Evolutionary conservation across 2,888 invertebrate species (phyloP).

Genomic region (Nycteola revayana): DNA sequence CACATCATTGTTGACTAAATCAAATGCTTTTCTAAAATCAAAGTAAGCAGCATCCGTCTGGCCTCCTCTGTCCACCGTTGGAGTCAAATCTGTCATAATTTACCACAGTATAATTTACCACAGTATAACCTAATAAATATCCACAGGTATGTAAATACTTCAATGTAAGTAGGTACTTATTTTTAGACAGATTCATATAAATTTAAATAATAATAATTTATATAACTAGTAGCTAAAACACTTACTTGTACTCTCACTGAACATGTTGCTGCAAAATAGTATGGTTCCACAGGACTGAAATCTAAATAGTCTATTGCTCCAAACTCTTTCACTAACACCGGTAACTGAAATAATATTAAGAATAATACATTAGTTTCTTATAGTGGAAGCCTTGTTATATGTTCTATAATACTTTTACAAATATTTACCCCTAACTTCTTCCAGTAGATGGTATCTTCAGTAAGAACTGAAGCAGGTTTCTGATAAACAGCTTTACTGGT

Average conservation of each 20-base stretch:
- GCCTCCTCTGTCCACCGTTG: no score
- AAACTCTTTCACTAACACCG: conserved; percentile 95
- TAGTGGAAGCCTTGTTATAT: background rate
- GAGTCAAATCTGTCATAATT: no score
- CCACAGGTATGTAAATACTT: no score
- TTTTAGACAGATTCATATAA: no score
- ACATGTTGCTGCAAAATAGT: conserved; percentile 96
- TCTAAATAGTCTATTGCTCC: conserved; percentile 95
- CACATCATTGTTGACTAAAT: no score
- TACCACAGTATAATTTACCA: no score
- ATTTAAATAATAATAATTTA: no score
- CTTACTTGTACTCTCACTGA: conserved; percentile 90
- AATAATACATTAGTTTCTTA: conserved; percentile 5
- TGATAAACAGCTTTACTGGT: conserved; percentile 86
- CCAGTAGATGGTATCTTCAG: conserved; percentile 93
- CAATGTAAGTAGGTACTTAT: no score
- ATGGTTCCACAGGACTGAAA: conserved; percentile 93
- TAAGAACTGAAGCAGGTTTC: conserved; percentile 85
- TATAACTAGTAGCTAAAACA: background rate
- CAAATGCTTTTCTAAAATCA: no score
- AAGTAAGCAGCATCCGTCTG: no score
- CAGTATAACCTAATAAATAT: no score
- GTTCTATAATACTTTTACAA: no score
- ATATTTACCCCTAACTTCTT: conserved; percentile 90
- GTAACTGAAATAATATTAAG: conserved; percentile 77